Evolutionary conservation across 2,797 vertebrate genomes (phyloP), one percentile per base, ranked within the genome.

Genomic region (Borostomias antarcticus): DNA sequence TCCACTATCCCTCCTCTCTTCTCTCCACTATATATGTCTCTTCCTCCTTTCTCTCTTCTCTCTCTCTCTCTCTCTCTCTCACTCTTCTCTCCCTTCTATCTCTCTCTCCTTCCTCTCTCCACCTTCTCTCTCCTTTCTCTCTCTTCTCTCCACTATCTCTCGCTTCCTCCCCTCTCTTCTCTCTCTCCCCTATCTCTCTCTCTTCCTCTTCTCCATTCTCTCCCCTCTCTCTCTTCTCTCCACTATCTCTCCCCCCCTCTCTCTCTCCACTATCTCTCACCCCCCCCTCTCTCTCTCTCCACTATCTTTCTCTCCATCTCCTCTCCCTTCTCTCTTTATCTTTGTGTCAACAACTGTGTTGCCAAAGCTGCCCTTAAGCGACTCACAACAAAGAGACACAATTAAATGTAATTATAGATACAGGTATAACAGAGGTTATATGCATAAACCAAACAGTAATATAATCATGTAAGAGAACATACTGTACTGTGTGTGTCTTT

Each of bases 301-400:
- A n/a, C n/a, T n/a, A n/a, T n/a, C 19, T 50, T 8, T 23, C 11
- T 58, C 17, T 51, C 43, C 21, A 2, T 51, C 17, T 35, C 37
- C 37, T 40, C n/a, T n/a, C 19, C 13, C 37, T 13, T n/a, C n/a
- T n/a, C n/a, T n/a, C 59, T 53, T 37, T 62, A 40, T 45, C 33
- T 45, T 13, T 63, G 45, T 58, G 17, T 21, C 58, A 51, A 30
- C 43, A 48, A 19, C 52, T 26, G 21, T n/a, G 23, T 62, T 51
- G 45, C 30, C n/a, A n/a, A n/a, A n/a, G n/a, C n/a, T n/a, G n/a
- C n/a, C n/a, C n/a, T n/a, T n/a, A n/a, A n/a, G n/a, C n/a, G n/a
- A n/a, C n/a, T n/a, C n/a, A n/a, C n/a, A n/a, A n/a, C n/a, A n/a
- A n/a, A n/a, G n/a, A n/a, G n/a, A n/a, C n/a, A n/a, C n/a, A n/a